Evolutionary conservation across 2,888 invertebrate species (phyloP).

Genomic region (Lomographa bimaculata): DNA sequence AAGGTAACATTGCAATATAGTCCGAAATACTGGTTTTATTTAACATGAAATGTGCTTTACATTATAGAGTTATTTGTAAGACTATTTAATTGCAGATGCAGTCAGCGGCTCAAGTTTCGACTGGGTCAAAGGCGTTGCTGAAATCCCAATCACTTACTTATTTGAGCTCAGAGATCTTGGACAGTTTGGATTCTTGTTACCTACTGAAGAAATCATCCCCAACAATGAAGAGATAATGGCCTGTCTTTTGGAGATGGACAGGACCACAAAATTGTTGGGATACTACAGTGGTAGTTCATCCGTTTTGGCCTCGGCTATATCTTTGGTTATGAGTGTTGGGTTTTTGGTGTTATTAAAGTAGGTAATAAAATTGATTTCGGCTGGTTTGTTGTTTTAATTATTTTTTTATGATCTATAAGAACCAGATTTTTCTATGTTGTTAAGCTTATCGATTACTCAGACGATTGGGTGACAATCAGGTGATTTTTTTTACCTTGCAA

Average conservation of each 20-base stretch:
- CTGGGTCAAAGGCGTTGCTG: constrained; percentile 80
- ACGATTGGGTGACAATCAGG: too few species aligned
- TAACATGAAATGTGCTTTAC: too few species aligned
- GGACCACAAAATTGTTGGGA: constrained; percentile 40
- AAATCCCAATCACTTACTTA: constrained; percentile 79
- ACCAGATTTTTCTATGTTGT: too few species aligned
- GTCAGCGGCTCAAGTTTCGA: constrained; percentile 76
- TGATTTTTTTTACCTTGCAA: too few species aligned
- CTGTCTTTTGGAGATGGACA: constrained; percentile 59
- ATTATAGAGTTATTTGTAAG: too few species aligned
- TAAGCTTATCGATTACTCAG: too few species aligned
- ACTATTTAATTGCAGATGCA: too few species aligned
- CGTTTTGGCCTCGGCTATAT: constrained; percentile 27
- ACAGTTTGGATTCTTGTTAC: constrained; percentile 79
- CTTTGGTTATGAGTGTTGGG: constrained; percentile 26
- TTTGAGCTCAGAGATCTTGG: constrained; percentile 83
- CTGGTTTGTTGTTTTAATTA: too few species aligned
- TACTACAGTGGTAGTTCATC: constrained; percentile 37
- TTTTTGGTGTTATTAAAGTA: constrained; percentile 31
- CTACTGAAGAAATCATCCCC: constrained; percentile 72
- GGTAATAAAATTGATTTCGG: too few species aligned
- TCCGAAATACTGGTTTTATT: too few species aligned
- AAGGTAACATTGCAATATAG: too few species aligned
- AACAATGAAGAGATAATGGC: constrained; percentile 71
- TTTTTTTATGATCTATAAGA: too few species aligned